phyloP scores from a whole-genome alignment of 2,888 invertebrate genomes.

The Thalpophila matura region DNA sequence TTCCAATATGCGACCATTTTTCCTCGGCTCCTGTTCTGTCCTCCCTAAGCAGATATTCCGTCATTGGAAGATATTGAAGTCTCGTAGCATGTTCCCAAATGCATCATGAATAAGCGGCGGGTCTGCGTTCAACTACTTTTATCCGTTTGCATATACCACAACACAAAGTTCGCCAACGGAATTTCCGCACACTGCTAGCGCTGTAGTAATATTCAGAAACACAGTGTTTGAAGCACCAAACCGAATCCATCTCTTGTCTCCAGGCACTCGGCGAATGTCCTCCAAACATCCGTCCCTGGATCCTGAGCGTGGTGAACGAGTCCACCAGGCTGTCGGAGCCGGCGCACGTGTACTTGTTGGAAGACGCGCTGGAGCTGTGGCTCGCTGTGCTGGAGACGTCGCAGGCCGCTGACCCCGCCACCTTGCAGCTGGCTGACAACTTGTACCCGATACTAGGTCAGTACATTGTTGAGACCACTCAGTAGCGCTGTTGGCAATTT shows the following conservation, averaged over 20 bases:
- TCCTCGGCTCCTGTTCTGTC: no score
- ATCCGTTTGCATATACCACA: no score
- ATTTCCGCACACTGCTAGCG: background rate
- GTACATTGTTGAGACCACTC: no score
- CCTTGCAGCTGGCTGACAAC: conserved; percentile 94
- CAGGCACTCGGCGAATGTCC: conserved; percentile 91
- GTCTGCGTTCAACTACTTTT: no score
- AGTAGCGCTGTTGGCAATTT: background rate
- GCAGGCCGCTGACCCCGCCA: conserved; percentile 90
- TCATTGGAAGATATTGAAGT: no score
- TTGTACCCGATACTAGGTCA: conserved; percentile 94
- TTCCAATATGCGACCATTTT: no score
- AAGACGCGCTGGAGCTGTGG: conserved; percentile 98
- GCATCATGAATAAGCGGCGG: no score
- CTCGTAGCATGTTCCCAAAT: no score
- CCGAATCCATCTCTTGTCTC: no score
- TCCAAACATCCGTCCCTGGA: conserved; percentile 91
- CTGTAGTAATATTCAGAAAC: background rate
- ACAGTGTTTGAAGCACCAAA: no score
- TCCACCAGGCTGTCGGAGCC: conserved; percentile 94
- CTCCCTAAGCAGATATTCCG: no score
- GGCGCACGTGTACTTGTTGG: conserved; percentile 96
- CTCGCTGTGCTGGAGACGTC: conserved; percentile 94
- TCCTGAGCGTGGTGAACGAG: conserved; percentile 88
- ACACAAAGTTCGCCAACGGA: no score